Base-by-base conservation (phyloP, 2,888 invertebrate genomes). In the Tachystola acroxantha region DNA sequence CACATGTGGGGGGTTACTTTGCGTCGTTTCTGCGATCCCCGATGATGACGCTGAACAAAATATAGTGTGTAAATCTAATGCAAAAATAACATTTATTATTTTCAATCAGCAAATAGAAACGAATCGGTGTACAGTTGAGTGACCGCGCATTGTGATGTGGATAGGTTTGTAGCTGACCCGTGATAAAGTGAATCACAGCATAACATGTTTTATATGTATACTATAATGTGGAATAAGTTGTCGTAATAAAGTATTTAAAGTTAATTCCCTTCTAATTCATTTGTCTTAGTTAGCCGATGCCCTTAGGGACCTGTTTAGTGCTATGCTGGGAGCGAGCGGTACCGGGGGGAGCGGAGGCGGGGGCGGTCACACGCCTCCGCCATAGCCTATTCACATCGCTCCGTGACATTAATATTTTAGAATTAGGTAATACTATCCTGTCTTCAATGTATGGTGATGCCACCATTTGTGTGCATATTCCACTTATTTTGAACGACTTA, bases 171-270 rank as follows among this genome's bases (percentile, higher is more conserved):
- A 78, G 81, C 76, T 74, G 80, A 80, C 79, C 67, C 73, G 84
- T 81, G 86, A 80, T 79, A 76, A 69, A 74, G 69, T 77, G 78
- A 79, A 85, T 84, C 84, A 80, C 85, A 80, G 66, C 78, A 72
- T 84, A 80, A 81, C 77, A 79, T 85, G 80, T 85, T 85, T 85
- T 84, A 76, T 82, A 85, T 85, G 80, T 85, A 81, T 82, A 84
- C 81, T 81, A 79, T 76, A 72, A 72, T 82, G 79, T 85, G 84
- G 80, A 77, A 79, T 84, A 84, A 85, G 85, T 85, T 86, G 79
- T 85, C 85, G 74, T 82, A 86, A 86, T 86, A 86, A 86, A 86
- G 84, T 85, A 85, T 86, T 85, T 85, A 82, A 85, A 84, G 81
- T 81, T 82, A 79, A 78, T 81, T 81, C 69, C 75, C 71, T 73